Base-by-base conservation (phyloP, 2,888 invertebrate species). In the Poecilobothrus nobilitatus region DNA sequence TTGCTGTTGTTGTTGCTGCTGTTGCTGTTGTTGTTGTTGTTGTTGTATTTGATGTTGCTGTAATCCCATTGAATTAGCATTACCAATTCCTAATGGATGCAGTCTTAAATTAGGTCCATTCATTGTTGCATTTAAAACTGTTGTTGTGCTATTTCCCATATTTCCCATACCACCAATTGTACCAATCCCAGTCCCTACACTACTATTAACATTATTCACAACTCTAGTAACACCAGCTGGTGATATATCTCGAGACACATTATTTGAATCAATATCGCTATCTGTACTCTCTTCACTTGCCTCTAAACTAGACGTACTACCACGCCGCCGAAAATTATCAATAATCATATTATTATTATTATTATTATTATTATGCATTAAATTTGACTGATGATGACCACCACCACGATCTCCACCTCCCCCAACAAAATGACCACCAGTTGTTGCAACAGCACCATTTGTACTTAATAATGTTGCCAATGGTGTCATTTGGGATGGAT, bases 261-360 rank as follows among this genome's bases (percentile, higher is more conserved):
- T 72, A 72, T 73, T 74, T 73, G 78, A 73, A 73, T 81, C 82
- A 67, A 76, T 76, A 73, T 82, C 82, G 71, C 81, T 79, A 73
- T 82, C 82, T 76, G 81, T 82, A 75, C 81, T 82, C 69, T 81
- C 82, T 73, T 81, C 81, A 8, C 81, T 81, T 71, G 80, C 80
- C 68, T 81, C 82, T 18, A 78, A 79, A 18, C 82, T 82, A 10
- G 82, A 82, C 53, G 78, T 80, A 73, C 82, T 82, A 70, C 80
- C 80, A 27, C 81, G 77, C 68, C 81, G 74, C 71, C 78, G 78
- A 74, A 70, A 75, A 71, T 70, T 76, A 74, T 67, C 73, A 74
- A 41, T 71, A 72, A 68, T 66, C 72, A 72, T 67, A 71, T 68
- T 74, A 71, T 73, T 70, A 66, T 74, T 71, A 71, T 73, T 73